phyloP scores from a whole-genome alignment of 2,113 vertebrate genomes.

The Oryzias celebensis region DNA sequence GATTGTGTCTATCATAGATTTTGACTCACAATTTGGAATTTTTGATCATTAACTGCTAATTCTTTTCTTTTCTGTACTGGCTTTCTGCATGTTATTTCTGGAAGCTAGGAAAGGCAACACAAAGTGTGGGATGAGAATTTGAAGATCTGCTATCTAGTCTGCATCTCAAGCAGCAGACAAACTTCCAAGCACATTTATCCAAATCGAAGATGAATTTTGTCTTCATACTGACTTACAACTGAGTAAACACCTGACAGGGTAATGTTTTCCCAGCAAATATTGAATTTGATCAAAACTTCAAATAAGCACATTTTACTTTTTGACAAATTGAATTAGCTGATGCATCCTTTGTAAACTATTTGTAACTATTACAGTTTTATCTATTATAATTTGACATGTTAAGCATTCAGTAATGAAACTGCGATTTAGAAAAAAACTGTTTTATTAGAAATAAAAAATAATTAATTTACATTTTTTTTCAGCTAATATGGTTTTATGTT shows the following conservation, averaged over 20 bases:
- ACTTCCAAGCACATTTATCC: constrained; percentile 35
- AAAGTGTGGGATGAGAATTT: constrained; percentile 26
- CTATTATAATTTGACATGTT: too few relatives aligned
- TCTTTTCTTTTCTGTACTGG: constrained; percentile 53
- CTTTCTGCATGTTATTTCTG: constrained; percentile 17
- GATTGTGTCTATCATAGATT: neutral
- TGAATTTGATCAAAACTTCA: too few relatives aligned
- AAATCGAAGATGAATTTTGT: constrained; percentile 18
- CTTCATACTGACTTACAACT: constrained; percentile 1
- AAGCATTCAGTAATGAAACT: too few relatives aligned
- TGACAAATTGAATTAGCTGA: neutral
- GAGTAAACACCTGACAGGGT: constrained; percentile 16
- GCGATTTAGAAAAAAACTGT: too few relatives aligned
- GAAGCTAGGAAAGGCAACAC: constrained; percentile 20
- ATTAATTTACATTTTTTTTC: too few relatives aligned
- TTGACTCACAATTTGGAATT: neutral
- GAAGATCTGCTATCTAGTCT: constrained; percentile 33
- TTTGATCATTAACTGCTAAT: neutral
- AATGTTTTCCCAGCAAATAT: neutral
- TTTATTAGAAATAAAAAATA: too few relatives aligned
- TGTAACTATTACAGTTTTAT: too few relatives aligned
- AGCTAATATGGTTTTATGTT: too few relatives aligned
- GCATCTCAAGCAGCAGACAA: constrained; percentile 15
- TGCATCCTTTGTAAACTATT: neutral
- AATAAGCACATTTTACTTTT: too few relatives aligned